Base-by-base conservation (phyloP, 2,113 vertebrate genomes). In the Trogon surrucura region DNA sequence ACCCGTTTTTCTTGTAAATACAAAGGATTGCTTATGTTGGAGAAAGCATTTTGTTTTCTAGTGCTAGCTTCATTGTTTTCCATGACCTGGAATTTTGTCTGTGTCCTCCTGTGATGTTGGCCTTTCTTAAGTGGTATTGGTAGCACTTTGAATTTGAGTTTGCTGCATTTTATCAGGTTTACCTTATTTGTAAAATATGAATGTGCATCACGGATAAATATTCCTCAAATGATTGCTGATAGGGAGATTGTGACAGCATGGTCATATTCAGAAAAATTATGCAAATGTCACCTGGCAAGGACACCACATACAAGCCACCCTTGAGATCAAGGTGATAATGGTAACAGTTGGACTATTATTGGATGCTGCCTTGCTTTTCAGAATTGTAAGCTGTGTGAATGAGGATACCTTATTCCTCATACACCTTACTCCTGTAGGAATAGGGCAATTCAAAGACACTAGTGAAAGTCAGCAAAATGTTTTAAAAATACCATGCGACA, bases 1-100 rank as follows among this genome's bases (percentile, higher is more conserved):
- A 91, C 62, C 75, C 5, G 5, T 80, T 94, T 91, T 80, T 57
- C 80, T 75, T n/a, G 64, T 67, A 81, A 85, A 87, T 81, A 95
- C 90, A 87, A 93, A 94, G 65, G 91, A 56, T 81, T 93, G 17
- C 62, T 93, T 92, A 65, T 90, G 60, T 44, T 53, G 69, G 72
- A 62, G 69, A 57, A 69, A 78, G 50, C 65, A 23, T 41, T 96
- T 84, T 2, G 10, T n/a, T 95, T 96, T 67, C 72, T 34, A 53
- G 32, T 61, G 85, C 82, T 69, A 91, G 66, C 58, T 83, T 88
- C 41, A 16, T 89, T 3, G 0, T 82, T 85, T 89, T 93, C 30
- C 57, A 50, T 48, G 80, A 29, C 51, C 86, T 69, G 51, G 21
- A 47, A 38, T 84, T 56, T 61, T 64, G 34, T 71, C 70, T 1